Base-by-base conservation (phyloP, 2,888 invertebrate genomes). In the Phymatocera aterrima region DNA sequence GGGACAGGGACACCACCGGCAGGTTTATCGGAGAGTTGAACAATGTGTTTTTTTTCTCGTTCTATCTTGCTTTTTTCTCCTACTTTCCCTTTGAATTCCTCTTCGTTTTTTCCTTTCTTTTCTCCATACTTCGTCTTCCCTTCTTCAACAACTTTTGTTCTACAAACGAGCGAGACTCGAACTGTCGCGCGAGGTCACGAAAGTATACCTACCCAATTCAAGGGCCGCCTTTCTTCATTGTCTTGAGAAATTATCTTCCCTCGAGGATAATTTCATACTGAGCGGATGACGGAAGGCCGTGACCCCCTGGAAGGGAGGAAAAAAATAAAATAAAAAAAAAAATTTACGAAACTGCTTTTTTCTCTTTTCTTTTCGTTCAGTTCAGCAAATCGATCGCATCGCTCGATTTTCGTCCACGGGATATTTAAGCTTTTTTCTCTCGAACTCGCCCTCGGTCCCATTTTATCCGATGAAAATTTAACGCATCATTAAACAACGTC, bases 1-100 rank as follows among this genome's bases (percentile, higher is more conserved):
- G 75, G 18, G 37, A 15, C 21, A 8, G 68, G 43, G 43, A 64
- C 3, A 28, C 68, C 43, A 46, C 51, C 37, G 43, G 51, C 78
- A 81, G 85, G 84, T 87, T 88, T 87, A 87, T 87, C 87, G 82
- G 77, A 72, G 79, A 79, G 79, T 83, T 79, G 80, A 84, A 82
- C 83, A 85, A 79, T 79, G 79, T 80, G 54, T 40, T 48, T 2
- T 28, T 78, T 70, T 70, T 46, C 24, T 40, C 24, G 2, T 21
- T 21, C 0, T 40, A 18, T 40, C 24, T 43, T 24, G 31, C n/a
- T 8, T 51, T 43, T 8, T 15, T 24, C 18, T 34, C 43, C 12
- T 68, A 43, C 24, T 43, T 43, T 43, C 15, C 3, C 43, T 68
- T n/a, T 68, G n/a, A 28, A 24, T 24, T 68, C 68, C 21, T 46